Conservation (phyloP, 2,113 vertebrate genomes). For the Epinephelus lanceolatus region DNA sequence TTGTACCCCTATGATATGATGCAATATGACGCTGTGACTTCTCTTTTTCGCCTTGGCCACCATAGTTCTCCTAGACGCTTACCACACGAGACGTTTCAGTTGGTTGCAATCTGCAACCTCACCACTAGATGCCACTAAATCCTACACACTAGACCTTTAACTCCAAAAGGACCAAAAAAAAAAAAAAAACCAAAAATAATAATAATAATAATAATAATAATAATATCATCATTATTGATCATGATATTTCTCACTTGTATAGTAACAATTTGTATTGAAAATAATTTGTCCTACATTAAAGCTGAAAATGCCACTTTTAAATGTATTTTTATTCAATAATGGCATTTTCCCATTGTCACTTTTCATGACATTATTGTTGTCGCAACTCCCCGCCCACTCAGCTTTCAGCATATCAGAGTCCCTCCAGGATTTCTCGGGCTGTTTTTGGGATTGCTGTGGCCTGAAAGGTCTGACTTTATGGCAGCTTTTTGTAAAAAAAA, state of each 20-base stretch:
- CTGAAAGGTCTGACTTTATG: no score
- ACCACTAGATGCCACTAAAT: no score
- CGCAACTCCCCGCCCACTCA: neutral
- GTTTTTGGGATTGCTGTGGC: no score
- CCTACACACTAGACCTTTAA: no score
- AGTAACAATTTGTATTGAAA: neutral
- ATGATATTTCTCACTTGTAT: neutral
- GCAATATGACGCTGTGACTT: no score
- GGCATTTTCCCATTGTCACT: neutral
- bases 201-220: neutral
- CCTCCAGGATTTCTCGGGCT: no score
- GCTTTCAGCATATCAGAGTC: neutral
- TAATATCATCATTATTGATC: neutral
- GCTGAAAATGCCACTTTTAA: neutral
- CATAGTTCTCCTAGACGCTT: no score
- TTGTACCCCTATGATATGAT: no score
- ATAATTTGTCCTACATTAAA: neutral
- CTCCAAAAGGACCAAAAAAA: neutral
- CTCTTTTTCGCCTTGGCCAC: no score
- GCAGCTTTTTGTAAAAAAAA: no score
- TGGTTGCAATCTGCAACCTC: no score
- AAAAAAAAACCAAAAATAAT: neutral
- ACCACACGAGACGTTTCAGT: no score
- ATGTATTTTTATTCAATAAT: neutral
- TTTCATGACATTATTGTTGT: neutral